These are phyloP conservation scores for Aurelia sp. DNA, from an alignment of 30 jellyfish, hydroid and myxozoan genomes.

Conservation along the genomic window DNA sequence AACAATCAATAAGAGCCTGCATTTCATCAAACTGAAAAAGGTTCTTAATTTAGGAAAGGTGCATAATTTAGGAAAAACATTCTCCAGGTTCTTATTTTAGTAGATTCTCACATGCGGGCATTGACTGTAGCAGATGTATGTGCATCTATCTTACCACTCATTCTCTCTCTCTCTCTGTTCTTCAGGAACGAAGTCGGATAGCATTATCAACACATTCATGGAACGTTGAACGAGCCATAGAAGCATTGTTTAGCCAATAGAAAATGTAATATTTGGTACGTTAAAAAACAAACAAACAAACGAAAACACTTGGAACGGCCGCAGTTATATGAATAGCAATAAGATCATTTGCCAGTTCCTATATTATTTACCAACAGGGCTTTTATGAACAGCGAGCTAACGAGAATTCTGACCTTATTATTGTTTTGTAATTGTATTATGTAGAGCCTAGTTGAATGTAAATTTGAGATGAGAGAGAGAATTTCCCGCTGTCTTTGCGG, in stretches of 20 bases:
- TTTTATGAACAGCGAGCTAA: background rate
- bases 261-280: background rate
- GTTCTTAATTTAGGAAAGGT: no score
- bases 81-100: no score
- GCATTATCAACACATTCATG: slow-evolving; percentile 95
- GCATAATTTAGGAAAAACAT: no score
- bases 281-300: background rate
- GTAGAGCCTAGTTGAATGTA: slow-evolving; percentile 2
- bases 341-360: no score
- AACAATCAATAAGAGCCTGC: no score
- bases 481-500: background rate
- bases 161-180: background rate
- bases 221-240: slow-evolving; percentile 92
- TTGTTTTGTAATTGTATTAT: background rate
- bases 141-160: no score
- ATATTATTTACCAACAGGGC: background rate
- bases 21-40: no score
- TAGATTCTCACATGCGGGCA: no score
- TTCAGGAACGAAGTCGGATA: slow-evolving; percentile 79
- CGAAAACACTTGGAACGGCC: background rate
- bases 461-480: background rate
- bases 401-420: background rate
- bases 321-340: background rate
- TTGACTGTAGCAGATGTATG: no score
- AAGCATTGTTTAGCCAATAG: slow-evolving; percentile 78